These are phyloP conservation scores for Hoplodrina blanda DNA, from an alignment of 2,888 invertebrate species.

Conservation along the genomic window DNA sequence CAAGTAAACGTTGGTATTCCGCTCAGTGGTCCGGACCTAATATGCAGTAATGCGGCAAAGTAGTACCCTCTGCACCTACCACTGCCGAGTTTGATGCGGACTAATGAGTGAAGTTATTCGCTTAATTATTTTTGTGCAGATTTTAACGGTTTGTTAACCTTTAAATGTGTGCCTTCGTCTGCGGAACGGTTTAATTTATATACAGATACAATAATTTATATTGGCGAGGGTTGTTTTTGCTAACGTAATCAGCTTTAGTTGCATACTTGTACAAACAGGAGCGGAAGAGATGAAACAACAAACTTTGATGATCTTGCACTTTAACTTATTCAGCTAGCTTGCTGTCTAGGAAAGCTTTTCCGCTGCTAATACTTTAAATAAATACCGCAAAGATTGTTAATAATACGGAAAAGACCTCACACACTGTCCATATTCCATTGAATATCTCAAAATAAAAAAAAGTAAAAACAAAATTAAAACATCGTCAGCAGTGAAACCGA, in stretches of 20 bases:
- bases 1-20: conserved; percentile 88
- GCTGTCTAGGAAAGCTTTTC: background rate
- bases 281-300: conserved; percentile 29
- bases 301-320: conserved; percentile 39
- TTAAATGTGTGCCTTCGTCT: conserved; percentile 70
- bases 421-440: no score
- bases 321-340: conserved; percentile 27
- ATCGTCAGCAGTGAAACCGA: conserved; percentile 9
- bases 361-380: background rate
- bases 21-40: conserved; percentile 85
- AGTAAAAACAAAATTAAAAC: conserved; percentile 13
- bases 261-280: conserved; percentile 40
- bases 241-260: conserved; percentile 32
- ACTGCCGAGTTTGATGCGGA: conserved; percentile 73
- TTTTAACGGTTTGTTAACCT: conserved; percentile 72
- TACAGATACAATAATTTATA: conserved; percentile 52
- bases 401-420: background rate
- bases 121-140: conserved; percentile 82
- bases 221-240: conserved; percentile 29
- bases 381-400: background rate
- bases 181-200: conserved; percentile 57
- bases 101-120: conserved; percentile 86
- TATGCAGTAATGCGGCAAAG: conserved; percentile 83
- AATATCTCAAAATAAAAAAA: background rate
- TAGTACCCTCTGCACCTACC: conserved; percentile 60